Evolutionary conservation across 1,140 invertebrate genomes (phyloP).

Genomic region (Tyrophagus putrescentiae): DNA sequence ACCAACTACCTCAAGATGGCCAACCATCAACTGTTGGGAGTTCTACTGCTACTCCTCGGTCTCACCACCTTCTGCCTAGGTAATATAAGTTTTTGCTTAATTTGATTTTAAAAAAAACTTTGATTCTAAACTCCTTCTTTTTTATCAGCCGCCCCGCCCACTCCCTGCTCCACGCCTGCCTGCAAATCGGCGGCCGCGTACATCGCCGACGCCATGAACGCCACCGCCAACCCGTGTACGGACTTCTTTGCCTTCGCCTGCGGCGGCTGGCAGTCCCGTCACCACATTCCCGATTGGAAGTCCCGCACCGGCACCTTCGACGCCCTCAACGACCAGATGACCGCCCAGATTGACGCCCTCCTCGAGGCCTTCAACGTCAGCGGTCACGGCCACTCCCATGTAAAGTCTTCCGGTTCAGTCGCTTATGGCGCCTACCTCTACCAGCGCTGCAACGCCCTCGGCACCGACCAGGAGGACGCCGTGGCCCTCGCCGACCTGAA

Average conservation of each 20-base stretch:
- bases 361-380: neutral
- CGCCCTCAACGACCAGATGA: constrained; percentile 62
- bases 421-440: neutral
- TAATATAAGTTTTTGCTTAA: too few species aligned
- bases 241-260: constrained; percentile 55
- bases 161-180: constrained; percentile 25
- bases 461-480: neutral
- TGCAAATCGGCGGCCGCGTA: constrained; percentile 41
- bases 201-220: constrained; percentile 42
- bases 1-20: too few species aligned
- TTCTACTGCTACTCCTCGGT: too few species aligned
- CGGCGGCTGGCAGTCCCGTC: constrained; percentile 34
- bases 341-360: neutral
- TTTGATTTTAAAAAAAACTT: too few species aligned
- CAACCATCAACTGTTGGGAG: too few species aligned
- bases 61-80: too few species aligned
- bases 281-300: constrained; percentile 17
- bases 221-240: constrained; percentile 40
- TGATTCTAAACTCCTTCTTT: too few species aligned
- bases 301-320: constrained; percentile 49
- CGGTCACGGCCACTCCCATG: neutral
- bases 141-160: neutral
- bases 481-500: neutral
- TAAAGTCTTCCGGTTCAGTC: neutral
- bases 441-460: neutral